Base-by-base conservation (phyloP, 2,113 vertebrate species). In the Helogale parvula region DNA sequence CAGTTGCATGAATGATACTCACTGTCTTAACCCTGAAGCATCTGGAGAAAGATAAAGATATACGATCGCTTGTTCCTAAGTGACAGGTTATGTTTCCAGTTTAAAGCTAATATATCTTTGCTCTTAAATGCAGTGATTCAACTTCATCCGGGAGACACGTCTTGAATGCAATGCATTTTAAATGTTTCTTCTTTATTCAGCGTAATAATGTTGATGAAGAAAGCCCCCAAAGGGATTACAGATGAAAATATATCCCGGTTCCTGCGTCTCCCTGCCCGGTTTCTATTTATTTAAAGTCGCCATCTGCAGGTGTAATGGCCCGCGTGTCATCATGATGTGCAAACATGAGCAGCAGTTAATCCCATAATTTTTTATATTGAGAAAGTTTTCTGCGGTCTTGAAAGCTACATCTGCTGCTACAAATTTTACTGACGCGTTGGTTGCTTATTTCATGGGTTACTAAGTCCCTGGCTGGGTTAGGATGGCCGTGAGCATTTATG, bases 151-250 rank as follows among this genome's bases (percentile, higher is more conserved):
- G 57, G 1, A 80, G 81, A 66, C 35, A 88, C 8, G 1, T 14
- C 65, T 45, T 45, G 45, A 52, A 57, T 88, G 72, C 33, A 52
- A 85, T 91, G 15, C 35, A 65, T 81, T 81, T 85, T 71, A 66
- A 85, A 76, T 52, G 17, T 41, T 57, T 94, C 54, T 87, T 90
- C 50, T n/a, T 68, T 81, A 79, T 88, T 95, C 35, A 47, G n/a
- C 16, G 76, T 81, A 72, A 84, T 33, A 65, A 2, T 11, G 9
- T 25, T 45, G 74, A 47, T 77, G 52, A 87, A 65, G 71, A 76
- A 81, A 76, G 15, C 0, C 54, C 65, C 38, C 19, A 19, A 41
- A 63, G 33, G 41, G 31, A 63, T 23, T 90, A 54, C n/a, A 86
- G 50, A 38, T 54, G 45, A 83, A 81, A 90, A 60, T 29, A 38